A percentile compares a stretch with the other conserved stretches of the same genome.
Evolutionary conservation across 2,113 vertebrate genomes (phyloP).

Genomic region (Pseudorasbora parva): DNA sequence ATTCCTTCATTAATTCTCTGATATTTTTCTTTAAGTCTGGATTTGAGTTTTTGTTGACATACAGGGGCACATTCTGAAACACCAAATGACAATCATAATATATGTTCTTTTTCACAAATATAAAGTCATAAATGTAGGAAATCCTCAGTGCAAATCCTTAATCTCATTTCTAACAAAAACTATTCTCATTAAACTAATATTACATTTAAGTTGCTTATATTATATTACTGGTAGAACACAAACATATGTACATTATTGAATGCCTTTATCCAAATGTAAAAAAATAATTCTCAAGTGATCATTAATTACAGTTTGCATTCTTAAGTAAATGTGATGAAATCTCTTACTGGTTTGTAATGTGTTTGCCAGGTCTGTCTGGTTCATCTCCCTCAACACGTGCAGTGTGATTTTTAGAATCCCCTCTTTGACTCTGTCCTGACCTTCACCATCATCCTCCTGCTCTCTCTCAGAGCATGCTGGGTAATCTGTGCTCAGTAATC

Average conservation of each 20-base stretch:
- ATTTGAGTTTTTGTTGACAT: conserved; percentile 12
- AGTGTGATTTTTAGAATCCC: conserved; percentile 22
- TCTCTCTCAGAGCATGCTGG: neutral
- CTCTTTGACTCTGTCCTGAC: neutral
- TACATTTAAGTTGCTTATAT: neutral
- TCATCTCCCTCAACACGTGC: neutral
- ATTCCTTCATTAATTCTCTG: too few relatives aligned
- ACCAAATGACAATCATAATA: neutral
- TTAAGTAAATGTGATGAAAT: neutral
- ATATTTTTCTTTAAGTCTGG: neutral
- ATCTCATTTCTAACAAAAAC: neutral
- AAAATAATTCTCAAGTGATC: neutral
- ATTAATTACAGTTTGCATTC: neutral
- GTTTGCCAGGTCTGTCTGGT: conserved; percentile 1
- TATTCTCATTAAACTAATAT: too few relatives aligned
- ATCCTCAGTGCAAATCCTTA: neutral
- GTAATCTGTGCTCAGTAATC: conserved; percentile 5
- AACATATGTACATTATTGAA: neutral
- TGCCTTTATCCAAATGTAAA: neutral
- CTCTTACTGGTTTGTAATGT: neutral
- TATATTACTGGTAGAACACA: neutral
- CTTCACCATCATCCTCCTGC: neutral
- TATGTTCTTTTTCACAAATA: neutral
- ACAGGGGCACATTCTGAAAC: neutral
- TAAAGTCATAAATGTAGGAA: neutral